Base-by-base conservation (phyloP, 2,888 invertebrate genomes). In the Xestia ashworthii region DNA sequence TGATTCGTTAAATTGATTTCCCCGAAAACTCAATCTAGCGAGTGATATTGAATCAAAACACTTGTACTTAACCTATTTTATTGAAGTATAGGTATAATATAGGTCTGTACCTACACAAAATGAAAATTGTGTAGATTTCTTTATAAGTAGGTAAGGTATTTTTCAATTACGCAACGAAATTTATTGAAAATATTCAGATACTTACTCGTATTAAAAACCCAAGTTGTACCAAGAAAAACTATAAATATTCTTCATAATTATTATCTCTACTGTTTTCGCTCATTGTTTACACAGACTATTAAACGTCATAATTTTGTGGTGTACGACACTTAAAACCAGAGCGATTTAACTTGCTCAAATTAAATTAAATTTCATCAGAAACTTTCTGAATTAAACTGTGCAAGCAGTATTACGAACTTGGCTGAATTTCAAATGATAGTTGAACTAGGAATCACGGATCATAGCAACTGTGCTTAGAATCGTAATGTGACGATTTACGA, bases 391-490 rank as follows among this genome's bases (percentile, higher is more conserved):
- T 76, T 70, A 71, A 77, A 73, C 64, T 78, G 68, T 62, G 74
- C 68, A 55, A 78, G 41, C 71, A 44, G 66, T 66, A 75, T 76
- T 50, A 80, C 64, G 14, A 12, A 77, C 53, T 86, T 79, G 83
- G 84, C 77, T 44, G 64, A n/a, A 48, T 80, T 80, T 86, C 84
- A 83, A 80, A 84, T 80, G 67, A 80, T 86, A 77, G 80, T 70
- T 71, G 46, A 66, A 74, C 44, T 68, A 74, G 68, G 66, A 80
- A 81, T 81, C 79, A 74, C 50, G 72, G 78, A 69, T 76, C 78
- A 69, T 71, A 64, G 55, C 6, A 46, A 46, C 62, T 76, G 60
- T 76, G 73, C 58, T 83, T 71, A 65, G 76, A 73, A 81, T 87
- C 32, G 53, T 80, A 83, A 80, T 80, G 46, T 19, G 64, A 41